Conservation (phyloP, 1,140 invertebrate species). For the Eubasilissa regina region DNA sequence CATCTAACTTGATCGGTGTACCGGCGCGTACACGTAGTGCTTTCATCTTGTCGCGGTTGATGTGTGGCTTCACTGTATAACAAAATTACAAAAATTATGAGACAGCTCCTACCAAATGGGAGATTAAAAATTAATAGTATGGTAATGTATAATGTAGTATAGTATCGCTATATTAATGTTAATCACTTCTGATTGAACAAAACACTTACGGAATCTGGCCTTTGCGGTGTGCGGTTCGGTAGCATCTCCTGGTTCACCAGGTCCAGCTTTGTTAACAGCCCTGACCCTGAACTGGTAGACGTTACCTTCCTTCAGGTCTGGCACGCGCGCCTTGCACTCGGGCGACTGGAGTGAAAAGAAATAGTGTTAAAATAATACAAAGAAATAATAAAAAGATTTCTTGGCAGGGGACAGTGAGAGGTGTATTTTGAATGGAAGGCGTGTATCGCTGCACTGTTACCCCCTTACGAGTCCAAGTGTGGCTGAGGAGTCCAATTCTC, state of each 20-base stretch:
- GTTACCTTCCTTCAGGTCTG: slow-evolving; percentile 91
- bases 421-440: too few relatives aligned
- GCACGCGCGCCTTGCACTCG: slow-evolving; percentile 85
- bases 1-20: slow-evolving; percentile 91
- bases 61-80: slow-evolving; percentile 86
- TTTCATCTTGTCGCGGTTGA: slow-evolving; percentile 93
- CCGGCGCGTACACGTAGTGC: slow-evolving; percentile 92
- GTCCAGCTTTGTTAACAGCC: slow-evolving; percentile 95
- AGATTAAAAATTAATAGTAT: too few relatives aligned
- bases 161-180: slow-evolving; percentile 39
- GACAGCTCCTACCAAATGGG: too few relatives aligned
- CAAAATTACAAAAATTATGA: not conserved
- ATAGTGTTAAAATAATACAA: not conserved
- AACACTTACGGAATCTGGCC: slow-evolving; percentile 86
- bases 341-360: slow-evolving; percentile 74
- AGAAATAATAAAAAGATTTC: too few relatives aligned
- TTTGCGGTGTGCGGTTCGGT: slow-evolving; percentile 92
- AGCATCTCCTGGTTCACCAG: slow-evolving; percentile 90
- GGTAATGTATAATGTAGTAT: slow-evolving; percentile 55
- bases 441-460: too few relatives aligned
- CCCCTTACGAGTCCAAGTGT: too few relatives aligned
- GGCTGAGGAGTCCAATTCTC: too few relatives aligned
- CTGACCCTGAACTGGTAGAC: slow-evolving; percentile 94
- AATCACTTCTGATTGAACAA: not conserved
- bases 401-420: too few relatives aligned